Conservation (phyloP, 2,797 vertebrate species). For the Limnodromus scolopaceus region DNA sequence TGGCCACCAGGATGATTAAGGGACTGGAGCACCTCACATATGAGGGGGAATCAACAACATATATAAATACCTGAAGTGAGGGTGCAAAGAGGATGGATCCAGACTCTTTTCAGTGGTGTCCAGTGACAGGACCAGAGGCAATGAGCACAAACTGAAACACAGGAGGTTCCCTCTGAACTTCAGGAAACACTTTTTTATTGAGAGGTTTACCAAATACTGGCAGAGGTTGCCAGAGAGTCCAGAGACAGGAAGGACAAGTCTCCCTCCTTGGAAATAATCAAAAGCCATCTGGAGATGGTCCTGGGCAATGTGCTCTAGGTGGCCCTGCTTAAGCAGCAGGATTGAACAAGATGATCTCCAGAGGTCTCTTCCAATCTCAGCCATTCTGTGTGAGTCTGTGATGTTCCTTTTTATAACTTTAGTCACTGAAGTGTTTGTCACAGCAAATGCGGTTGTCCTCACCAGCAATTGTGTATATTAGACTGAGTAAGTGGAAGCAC, state of each 20-base stretch:
- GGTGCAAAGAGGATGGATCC: neutral
- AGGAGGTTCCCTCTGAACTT: neutral
- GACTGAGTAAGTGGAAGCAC: neutral
- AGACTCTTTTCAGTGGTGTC: neutral
- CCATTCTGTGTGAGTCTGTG: neutral
- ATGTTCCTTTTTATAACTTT: neutral
- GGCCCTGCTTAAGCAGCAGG: neutral
- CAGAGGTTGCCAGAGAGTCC: neutral
- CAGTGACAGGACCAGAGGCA: neutral
- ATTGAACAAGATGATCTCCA: neutral
- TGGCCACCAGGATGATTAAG: neutral
- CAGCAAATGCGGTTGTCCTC: neutral
- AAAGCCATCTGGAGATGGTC: neutral
- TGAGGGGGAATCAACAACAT: accelerated
- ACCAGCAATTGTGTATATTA: neutral
- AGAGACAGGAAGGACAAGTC: neutral
- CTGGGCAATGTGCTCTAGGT: neutral
- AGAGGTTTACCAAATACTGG: accelerated
- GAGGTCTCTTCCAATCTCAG: neutral
- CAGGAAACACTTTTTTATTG: neutral
- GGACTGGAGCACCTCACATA: neutral
- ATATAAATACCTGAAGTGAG: neutral
- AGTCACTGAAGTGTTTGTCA: neutral
- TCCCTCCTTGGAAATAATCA: neutral
- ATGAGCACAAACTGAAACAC: neutral